These are phyloP conservation scores for Sitta europaea DNA, from an alignment of 2,113 vertebrate species.

Conservation along the genomic window DNA sequence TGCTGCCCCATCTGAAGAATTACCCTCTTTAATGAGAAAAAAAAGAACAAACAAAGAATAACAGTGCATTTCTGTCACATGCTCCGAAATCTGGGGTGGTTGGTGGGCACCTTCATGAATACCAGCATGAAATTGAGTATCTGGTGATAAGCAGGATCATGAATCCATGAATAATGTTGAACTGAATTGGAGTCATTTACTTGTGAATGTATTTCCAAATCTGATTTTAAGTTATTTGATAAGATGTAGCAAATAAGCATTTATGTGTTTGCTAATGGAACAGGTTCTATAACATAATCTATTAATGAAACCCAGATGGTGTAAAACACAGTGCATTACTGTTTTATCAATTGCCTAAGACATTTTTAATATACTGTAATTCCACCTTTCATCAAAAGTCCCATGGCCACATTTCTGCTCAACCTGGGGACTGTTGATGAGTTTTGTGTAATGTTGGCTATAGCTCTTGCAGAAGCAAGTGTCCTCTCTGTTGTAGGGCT, in stretches of 20 bases:
- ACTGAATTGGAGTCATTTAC: not conserved
- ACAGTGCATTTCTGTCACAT: not conserved
- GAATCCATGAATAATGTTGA: not conserved
- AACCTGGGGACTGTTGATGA: not conserved
- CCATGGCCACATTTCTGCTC: not conserved
- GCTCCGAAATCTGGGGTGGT: not conserved
- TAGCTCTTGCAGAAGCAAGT: not conserved
- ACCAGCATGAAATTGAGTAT: not conserved
- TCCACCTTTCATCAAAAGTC: constrained; percentile 28
- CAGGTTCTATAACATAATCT: constrained; percentile 2
- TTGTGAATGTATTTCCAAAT: not conserved
- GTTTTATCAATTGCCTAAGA: not conserved
- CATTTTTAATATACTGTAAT: constrained; percentile 2
- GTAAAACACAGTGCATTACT: not conserved
- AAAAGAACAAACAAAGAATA: not conserved
- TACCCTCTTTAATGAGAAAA: not conserved
- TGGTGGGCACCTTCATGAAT: not conserved
- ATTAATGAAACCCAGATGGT: constrained; percentile 34
- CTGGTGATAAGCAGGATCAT: not conserved
- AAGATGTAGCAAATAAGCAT: constrained; percentile 1
- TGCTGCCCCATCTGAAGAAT: not conserved
- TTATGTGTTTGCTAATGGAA: constrained; percentile 21
- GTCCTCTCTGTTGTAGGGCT: not conserved
- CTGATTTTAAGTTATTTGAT: not conserved
- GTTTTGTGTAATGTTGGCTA: not conserved